Conservation (phyloP, 2,888 invertebrate species). For the Phyllotreta cruciferae region DNA sequence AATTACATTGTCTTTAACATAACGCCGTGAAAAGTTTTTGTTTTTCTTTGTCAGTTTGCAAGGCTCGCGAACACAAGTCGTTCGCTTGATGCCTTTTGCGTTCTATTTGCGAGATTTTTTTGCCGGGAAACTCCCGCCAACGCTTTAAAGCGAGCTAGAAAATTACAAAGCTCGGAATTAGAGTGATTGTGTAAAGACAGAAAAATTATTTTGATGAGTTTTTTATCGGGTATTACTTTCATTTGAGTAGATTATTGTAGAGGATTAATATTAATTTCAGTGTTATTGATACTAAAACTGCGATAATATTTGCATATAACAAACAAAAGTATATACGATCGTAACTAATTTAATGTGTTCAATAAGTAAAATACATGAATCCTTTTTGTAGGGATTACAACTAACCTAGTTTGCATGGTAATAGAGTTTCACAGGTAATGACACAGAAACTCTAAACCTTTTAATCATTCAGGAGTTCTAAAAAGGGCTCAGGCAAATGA, state of each 20-base stretch:
- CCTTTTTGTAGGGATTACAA: slow-evolving; percentile 1
- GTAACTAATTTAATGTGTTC: too few species aligned
- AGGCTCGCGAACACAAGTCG: slow-evolving; percentile 17
- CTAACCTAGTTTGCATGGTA: slow-evolving; percentile 1
- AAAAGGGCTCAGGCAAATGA: slow-evolving; percentile 21
- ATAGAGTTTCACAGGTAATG: slow-evolving; percentile 14
- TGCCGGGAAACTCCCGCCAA: background rate
- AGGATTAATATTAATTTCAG: too few species aligned
- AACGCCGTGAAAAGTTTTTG: slow-evolving; percentile 17
- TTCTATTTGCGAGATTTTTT: slow-evolving; percentile 10
- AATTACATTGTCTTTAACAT: slow-evolving; percentile 19
- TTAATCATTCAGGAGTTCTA: slow-evolving; percentile 20
- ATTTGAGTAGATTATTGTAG: too few species aligned
- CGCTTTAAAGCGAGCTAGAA: background rate
- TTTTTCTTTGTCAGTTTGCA: slow-evolving; percentile 13
- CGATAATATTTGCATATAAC: too few species aligned
- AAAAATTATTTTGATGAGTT: too few species aligned
- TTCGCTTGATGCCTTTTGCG: slow-evolving; percentile 13
- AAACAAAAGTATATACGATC: too few species aligned
- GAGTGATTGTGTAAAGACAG: too few species aligned
- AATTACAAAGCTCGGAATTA: too few species aligned
- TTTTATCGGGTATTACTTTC: too few species aligned
- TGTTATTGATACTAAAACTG: too few species aligned
- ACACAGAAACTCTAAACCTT: slow-evolving; percentile 15
- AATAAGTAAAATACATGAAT: background rate